Evolutionary conservation across 2,797 vertebrate species (phyloP), one percentile per base, ranked within the genome.

Genomic region (Sebastes nivosus): DNA sequence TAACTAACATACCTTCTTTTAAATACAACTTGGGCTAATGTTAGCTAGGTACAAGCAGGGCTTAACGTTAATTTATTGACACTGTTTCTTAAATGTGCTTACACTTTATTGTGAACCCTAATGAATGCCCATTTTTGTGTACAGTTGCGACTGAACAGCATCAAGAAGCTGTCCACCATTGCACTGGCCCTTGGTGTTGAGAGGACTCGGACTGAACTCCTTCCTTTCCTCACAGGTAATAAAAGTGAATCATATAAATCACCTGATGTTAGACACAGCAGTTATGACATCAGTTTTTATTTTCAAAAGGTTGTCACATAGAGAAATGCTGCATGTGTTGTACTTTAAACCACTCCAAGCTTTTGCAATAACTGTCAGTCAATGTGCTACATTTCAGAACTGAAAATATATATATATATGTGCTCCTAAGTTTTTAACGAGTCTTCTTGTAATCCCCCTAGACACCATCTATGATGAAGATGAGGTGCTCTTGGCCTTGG

Each of bases 381-480:
- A 20, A 4, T 4, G 1, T 57, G 6, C 30, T 38, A 52, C 0
- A 34, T 32, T 30, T 36, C 46, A 25, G 4, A 29, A 32, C 8
- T 59, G 1, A 2, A 11, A n/a, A 12, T 22, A 25, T 8, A 14
- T 30, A 30, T 25, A 25, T 25, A 25, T 25, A 25, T 25, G 2
- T 25, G n/a, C 13, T 34, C 1, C 12, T 1, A 58, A 0, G 1
- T 52, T 7, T 55, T 16, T 55, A 1, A 50, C n/a, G 5, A 36
- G 11, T 74, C 0, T 69, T 50, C 54, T 5, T 84, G 0, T 83
- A 8, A 25, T 72, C 16, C 22, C 20, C 20, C 55, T 75, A 97
- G 97, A 97, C 82, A 97, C 97, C 71, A 97, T 97, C 77, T 97
- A 97, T 57, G 97, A 97, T 94, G 97, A 97, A 89, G 97, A 97